Percentiles rank a stretch among this genome's conserved stretches.
Evolutionary conservation across 2,888 invertebrate genomes (phyloP).

Genomic region (Calliopum simillimum): DNA sequence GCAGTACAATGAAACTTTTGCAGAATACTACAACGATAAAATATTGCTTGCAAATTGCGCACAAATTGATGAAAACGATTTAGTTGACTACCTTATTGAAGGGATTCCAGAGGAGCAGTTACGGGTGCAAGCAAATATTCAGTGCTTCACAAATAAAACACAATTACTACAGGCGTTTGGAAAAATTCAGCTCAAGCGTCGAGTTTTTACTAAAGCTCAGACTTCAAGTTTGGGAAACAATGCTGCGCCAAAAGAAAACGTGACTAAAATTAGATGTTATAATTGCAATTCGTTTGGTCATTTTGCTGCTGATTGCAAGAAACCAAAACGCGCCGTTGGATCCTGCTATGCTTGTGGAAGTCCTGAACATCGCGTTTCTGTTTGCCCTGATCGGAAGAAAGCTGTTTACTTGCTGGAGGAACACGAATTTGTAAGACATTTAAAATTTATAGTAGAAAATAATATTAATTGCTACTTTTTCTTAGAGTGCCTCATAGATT

Average conservation of each 20-base stretch:
- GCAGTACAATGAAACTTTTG: neutral
- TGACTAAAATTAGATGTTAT: too few relatives aligned
- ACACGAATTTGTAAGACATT: too few relatives aligned
- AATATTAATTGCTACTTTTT: neutral
- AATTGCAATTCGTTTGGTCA: too few relatives aligned
- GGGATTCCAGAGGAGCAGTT: slow-evolving; percentile 32
- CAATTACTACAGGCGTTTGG: slow-evolving; percentile 15
- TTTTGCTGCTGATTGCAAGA: too few relatives aligned
- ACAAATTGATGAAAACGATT: slow-evolving; percentile 1
- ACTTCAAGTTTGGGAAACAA: too few relatives aligned
- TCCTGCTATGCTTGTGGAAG: too few relatives aligned
- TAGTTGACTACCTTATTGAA: slow-evolving; percentile 21
- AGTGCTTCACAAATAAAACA: slow-evolving; percentile 4
- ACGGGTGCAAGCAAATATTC: slow-evolving; percentile 26
- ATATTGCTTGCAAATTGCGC: neutral
- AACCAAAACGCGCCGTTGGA: too few relatives aligned
- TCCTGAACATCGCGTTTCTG: too few relatives aligned
- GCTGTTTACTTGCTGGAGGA: too few relatives aligned
- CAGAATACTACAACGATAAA: slow-evolving; percentile 24
- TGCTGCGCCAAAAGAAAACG: too few relatives aligned
- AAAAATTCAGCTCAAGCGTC: neutral
- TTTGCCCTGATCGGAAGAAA: too few relatives aligned
- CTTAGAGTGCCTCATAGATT: slow-evolving; percentile 18
- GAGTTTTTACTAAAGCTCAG: neutral
- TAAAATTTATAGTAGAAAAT: neutral